Percentiles rank a stretch among this genome's conserved stretches.
phyloP scores from a whole-genome alignment of 2,113 vertebrate genomes.

The Callaeas wilsoni region DNA sequence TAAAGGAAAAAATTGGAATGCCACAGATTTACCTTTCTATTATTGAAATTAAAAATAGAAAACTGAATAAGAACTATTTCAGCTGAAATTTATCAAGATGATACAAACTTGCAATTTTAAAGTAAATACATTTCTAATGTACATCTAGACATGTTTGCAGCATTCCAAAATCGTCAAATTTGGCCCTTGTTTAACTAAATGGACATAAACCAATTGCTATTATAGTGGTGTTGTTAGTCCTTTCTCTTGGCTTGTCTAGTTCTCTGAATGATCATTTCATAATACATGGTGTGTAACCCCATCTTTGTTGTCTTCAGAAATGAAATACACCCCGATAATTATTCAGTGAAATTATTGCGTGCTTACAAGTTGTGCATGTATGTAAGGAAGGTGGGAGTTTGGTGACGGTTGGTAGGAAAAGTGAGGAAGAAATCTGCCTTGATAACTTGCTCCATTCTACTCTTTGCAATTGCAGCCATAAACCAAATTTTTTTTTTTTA shows the following conservation, averaged over 20 bases:
- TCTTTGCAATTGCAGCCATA: background rate
- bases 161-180: background rate
- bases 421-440: background rate
- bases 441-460: background rate
- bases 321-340: background rate
- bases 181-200: background rate
- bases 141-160: background rate
- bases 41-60: background rate
- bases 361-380: background rate
- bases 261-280: background rate
- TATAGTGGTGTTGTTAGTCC: background rate
- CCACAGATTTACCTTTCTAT: background rate
- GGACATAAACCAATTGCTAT: background rate
- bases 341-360: background rate
- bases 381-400: background rate
- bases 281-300: rapidly evolving
- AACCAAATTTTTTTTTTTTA: background rate
- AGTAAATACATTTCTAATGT: background rate
- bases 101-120: background rate
- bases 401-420: background rate
- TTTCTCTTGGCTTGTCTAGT: background rate
- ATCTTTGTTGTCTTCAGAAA: background rate
- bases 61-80: background rate
- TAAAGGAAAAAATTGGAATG: background rate
- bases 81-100: background rate